These are phyloP conservation scores for Acromyrmex heyeri DNA, from an alignment of 1,140 invertebrate genomes.

Conservation along the genomic window DNA sequence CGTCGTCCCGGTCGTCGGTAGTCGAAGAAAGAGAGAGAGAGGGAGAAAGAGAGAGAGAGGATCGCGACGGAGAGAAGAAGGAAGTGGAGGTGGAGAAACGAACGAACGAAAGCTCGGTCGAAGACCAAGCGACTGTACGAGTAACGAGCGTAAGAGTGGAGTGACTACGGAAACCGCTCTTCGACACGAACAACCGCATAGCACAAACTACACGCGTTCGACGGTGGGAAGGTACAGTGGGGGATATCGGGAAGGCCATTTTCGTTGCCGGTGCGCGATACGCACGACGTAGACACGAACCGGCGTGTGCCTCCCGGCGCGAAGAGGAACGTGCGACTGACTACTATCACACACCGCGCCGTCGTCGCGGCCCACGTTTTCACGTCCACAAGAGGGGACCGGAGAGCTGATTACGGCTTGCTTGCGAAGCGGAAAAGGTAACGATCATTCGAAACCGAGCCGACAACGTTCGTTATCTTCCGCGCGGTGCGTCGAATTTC, in stretches of 20 bases:
- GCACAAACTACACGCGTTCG: conserved; percentile 48
- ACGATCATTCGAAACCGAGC: conserved; percentile 58
- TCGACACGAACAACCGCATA: conserved; percentile 60
- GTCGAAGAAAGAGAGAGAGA: conserved; percentile 48
- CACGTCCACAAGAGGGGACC: conserved; percentile 1
- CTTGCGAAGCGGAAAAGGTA: conserved; percentile 25
- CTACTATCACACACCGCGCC: neutral
- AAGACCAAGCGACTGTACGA: conserved; percentile 34
- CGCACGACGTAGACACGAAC: conserved; percentile 56
- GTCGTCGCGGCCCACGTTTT: neutral
- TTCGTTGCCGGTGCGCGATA: conserved; percentile 66
- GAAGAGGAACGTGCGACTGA: conserved; percentile 26
- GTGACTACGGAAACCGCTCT: conserved; percentile 17
- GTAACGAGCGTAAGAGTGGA: conserved; percentile 26
- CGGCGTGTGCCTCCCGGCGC: conserved; percentile 56
- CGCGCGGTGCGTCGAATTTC: neutral
- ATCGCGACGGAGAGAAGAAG: conserved; percentile 50
- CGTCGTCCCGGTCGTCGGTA: conserved; percentile 52
- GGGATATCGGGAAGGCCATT: conserved; percentile 73
- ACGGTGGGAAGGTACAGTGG: conserved; percentile 48
- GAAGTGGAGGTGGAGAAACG: conserved; percentile 40
- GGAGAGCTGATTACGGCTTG: neutral
- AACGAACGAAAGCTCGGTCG: conserved; percentile 72
- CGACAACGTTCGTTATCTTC: neutral
- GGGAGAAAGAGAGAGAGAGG: conserved; percentile 38